Conservation (phyloP, 2,888 invertebrate species). For the Panopea generosa region DNA sequence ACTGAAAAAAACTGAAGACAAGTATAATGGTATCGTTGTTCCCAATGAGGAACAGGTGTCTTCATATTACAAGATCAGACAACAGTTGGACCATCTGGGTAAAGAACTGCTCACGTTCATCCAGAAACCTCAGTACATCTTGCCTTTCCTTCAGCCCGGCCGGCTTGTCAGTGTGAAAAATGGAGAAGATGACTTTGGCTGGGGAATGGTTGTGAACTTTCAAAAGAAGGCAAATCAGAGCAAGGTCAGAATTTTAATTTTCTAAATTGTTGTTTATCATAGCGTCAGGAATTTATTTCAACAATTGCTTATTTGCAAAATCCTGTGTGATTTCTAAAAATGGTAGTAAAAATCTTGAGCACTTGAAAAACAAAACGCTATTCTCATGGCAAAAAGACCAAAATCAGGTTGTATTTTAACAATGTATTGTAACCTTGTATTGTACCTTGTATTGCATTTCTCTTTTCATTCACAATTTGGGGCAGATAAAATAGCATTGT, state of each 20-base stretch:
- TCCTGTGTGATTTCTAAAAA: too few relatives aligned
- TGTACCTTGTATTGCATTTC: too few relatives aligned
- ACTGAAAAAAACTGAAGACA: conserved; percentile 78
- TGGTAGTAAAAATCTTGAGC: too few relatives aligned
- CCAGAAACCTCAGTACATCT: conserved; percentile 93
- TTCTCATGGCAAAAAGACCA: too few relatives aligned
- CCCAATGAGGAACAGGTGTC: conserved; percentile 91
- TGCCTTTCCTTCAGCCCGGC: conserved; percentile 98
- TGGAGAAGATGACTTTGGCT: conserved; percentile 94
- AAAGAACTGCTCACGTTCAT: conserved; percentile 92
- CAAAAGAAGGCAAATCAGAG: conserved; percentile 88
- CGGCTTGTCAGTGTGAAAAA: conserved; percentile 96
- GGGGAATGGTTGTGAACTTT: conserved; percentile 98
- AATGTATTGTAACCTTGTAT: too few relatives aligned
- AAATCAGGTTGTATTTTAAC: too few relatives aligned
- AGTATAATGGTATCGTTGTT: conserved; percentile 86
- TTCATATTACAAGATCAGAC: conserved; percentile 93
- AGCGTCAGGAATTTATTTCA: too few relatives aligned
- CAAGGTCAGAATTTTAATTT: conserved; percentile 81
- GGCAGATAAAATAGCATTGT: too few relatives aligned
- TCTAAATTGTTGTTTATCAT: too few relatives aligned
- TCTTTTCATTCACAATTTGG: too few relatives aligned
- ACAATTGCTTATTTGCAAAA: too few relatives aligned
- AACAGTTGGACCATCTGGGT: conserved; percentile 91
- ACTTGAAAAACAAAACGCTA: too few relatives aligned